These are phyloP conservation scores for Empidonax alnorum DNA, from an alignment of 2,113 vertebrate genomes.

Conservation along the genomic window DNA sequence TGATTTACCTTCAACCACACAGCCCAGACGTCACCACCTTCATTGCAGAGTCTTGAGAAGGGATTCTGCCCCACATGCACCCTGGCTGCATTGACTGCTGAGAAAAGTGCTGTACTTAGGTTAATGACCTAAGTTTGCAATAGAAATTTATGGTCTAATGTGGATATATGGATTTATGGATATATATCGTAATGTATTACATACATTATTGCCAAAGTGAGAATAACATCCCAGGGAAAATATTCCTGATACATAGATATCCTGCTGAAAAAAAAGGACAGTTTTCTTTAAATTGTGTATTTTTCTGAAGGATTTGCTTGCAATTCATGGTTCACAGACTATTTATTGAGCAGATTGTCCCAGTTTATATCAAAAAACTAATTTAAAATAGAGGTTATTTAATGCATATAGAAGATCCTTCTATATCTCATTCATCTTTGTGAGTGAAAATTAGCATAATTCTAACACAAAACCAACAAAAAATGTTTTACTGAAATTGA, in stretches of 20 bases:
- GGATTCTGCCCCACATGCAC: not conserved
- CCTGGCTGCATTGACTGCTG: not conserved
- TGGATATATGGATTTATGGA: not conserved
- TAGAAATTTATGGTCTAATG: not conserved
- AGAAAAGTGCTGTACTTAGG: not conserved
- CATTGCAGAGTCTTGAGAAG: not conserved
- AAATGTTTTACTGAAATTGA: not conserved
- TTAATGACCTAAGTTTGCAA: not conserved
- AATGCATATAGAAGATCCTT: not conserved
- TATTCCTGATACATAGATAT: not conserved
- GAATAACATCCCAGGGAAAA: not conserved
- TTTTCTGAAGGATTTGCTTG: not conserved
- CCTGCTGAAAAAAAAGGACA: not conserved
- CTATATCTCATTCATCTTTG: not conserved
- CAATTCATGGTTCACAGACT: not conserved
- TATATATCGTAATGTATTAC: not conserved
- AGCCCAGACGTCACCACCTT: not conserved
- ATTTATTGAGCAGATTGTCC: not conserved
- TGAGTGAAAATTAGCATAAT: slow-evolving; percentile 17
- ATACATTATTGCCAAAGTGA: not conserved
- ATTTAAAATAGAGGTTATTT: not conserved
- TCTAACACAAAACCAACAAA: not conserved
- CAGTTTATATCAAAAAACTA: not conserved
- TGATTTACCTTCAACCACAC: not conserved
- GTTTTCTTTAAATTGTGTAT: not conserved